Conservation (phyloP, 2,888 invertebrate genomes). For the Andrena praecox region DNA sequence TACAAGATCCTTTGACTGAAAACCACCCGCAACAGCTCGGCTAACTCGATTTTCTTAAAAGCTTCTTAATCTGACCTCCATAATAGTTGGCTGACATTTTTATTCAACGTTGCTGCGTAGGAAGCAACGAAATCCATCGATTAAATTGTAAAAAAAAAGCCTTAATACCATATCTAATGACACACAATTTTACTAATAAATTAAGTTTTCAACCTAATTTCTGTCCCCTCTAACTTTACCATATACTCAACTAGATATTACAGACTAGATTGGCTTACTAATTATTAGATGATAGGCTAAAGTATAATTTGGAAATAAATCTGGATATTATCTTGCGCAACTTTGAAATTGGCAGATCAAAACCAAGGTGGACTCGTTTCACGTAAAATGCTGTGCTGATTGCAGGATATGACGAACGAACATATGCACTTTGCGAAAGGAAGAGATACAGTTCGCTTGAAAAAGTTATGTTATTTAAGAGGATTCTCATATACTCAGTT, state of each 20-base stretch:
- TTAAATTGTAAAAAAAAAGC: not conserved
- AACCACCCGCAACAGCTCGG: slow-evolving; percentile 9
- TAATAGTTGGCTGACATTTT: slow-evolving; percentile 3
- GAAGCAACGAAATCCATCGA: slow-evolving; percentile 11
- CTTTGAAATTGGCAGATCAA: too few species aligned
- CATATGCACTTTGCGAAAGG: not conserved
- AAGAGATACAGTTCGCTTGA: not conserved
- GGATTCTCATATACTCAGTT: not conserved
- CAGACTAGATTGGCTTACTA: too few species aligned
- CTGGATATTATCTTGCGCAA: too few species aligned
- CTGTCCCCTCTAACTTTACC: too few species aligned
- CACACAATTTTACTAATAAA: too few species aligned
- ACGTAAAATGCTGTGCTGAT: too few species aligned
- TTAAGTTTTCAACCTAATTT: too few species aligned
- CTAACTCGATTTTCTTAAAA: slow-evolving; percentile 53
- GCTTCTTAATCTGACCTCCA: slow-evolving; percentile 35
- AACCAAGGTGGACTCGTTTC: too few species aligned
- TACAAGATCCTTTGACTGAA: slow-evolving; percentile 36
- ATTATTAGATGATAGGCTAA: too few species aligned
- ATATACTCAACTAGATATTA: too few species aligned
- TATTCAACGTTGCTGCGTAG: not conserved
- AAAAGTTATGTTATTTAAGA: not conserved
- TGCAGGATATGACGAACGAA: not conserved
- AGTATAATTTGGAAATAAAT: too few species aligned
- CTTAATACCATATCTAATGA: not conserved